Percentiles rank a stretch among this genome's conserved stretches.
phyloP scores from a whole-genome alignment of 2,888 invertebrate genomes.

The Cephus pulcher region DNA sequence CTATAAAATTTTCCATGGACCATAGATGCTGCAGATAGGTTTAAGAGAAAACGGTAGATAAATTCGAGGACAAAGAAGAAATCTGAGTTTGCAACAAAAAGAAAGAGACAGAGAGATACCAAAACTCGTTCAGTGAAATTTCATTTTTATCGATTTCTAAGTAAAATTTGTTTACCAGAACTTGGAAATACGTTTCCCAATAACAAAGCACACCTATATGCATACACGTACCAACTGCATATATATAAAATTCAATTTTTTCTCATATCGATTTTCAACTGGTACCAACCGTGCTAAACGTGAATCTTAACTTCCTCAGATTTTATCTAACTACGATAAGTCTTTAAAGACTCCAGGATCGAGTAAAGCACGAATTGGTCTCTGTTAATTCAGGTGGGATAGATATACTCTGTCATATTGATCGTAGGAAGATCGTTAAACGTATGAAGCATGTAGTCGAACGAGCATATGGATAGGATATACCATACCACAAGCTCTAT shows the following conservation, averaged over 20 bases:
- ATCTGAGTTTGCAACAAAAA: neutral
- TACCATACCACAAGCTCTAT: neutral
- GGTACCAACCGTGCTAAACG: neutral
- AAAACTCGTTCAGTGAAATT: neutral
- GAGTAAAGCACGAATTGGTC: neutral
- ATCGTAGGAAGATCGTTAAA: neutral
- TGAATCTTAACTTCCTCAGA: neutral
- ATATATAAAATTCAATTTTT: neutral
- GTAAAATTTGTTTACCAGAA: neutral
- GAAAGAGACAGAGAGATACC: neutral
- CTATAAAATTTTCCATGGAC: neutral
- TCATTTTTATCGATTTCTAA: neutral
- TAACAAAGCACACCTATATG: neutral
- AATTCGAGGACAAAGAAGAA: neutral
- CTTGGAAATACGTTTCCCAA: neutral
- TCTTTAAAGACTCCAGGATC: neutral
- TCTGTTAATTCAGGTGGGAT: neutral
- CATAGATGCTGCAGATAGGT: neutral
- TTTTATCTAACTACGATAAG: neutral
- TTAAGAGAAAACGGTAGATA: neutral
- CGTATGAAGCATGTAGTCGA: neutral
- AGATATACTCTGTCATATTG: neutral
- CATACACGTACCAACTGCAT: neutral
- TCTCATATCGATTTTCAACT: neutral
- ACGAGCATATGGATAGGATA: neutral